phyloP scores from a whole-genome alignment of 92 coral and sea anemone genomes.

The Parazoanthus swiftii region DNA sequence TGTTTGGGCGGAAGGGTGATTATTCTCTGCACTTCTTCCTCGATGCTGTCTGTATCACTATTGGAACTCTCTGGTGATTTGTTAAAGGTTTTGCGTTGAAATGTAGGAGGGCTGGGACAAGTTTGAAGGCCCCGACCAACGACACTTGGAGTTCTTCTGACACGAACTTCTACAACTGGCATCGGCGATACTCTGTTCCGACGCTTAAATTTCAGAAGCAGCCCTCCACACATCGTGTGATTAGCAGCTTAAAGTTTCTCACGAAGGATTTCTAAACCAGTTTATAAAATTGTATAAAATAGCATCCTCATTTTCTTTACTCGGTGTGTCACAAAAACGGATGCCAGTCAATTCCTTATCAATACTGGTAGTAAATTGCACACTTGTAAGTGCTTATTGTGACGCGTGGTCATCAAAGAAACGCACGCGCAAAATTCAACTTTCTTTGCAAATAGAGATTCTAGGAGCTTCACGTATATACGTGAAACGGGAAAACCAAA shows the following conservation, averaged over 20 bases:
- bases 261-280: neutral
- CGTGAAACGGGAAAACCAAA: too few relatives aligned
- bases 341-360: neutral
- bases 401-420: neutral
- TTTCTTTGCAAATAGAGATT: too few relatives aligned
- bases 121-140: neutral
- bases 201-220: slow-evolving; percentile 12
- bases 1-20: slow-evolving; percentile 36
- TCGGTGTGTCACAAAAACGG: neutral
- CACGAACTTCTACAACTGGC: slow-evolving; percentile 36
- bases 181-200: slow-evolving; percentile 31
- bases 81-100: neutral
- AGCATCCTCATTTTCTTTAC: neutral
- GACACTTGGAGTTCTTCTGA: slow-evolving; percentile 21
- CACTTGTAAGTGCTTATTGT: too few relatives aligned
- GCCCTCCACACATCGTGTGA: slow-evolving; percentile 29
- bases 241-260: neutral
- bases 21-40: slow-evolving; percentile 39
- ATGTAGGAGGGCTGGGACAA: neutral
- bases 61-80: slow-evolving; percentile 9
- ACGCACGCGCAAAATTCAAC: neutral
- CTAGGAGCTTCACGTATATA: too few relatives aligned
- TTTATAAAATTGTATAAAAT: too few relatives aligned
- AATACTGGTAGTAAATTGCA: neutral
- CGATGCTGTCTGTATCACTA: slow-evolving; percentile 31